Percentiles rank a stretch among this genome's conserved stretches.
Evolutionary conservation across 2,113 vertebrate genomes (phyloP).

Genomic region (Gobio gobio): DNA sequence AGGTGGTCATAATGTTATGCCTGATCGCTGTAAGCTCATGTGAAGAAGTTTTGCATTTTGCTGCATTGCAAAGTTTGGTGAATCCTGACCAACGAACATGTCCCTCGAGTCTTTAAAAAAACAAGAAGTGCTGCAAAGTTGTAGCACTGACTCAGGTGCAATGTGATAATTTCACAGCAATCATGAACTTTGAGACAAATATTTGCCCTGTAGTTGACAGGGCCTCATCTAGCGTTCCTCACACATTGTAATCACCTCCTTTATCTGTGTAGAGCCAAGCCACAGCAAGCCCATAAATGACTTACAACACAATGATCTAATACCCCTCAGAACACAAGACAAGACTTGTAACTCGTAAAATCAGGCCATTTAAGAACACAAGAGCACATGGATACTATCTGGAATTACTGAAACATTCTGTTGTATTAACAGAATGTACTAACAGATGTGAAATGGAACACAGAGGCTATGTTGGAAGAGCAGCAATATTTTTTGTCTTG

Average conservation of each 20-base stretch:
- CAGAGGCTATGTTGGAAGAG: background rate
- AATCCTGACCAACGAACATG: too few species aligned
- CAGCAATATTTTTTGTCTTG: background rate
- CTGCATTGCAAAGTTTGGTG: too few species aligned
- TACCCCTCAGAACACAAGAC: constrained; percentile 53
- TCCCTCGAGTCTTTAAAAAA: background rate
- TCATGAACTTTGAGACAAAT: constrained; percentile 19
- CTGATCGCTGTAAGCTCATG: too few species aligned
- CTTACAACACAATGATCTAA: constrained; percentile 45
- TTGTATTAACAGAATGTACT: background rate
- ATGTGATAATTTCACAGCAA: constrained; percentile 9
- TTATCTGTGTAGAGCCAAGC: constrained; percentile 35
- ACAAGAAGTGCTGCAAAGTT: background rate
- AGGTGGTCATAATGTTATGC: too few species aligned
- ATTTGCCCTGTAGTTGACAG: constrained; percentile 30
- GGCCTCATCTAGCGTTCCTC: constrained; percentile 18
- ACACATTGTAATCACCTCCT: constrained; percentile 41
- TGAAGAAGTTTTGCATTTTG: too few species aligned
- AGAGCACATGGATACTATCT: background rate
- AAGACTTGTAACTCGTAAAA: constrained; percentile 60
- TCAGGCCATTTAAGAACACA: background rate
- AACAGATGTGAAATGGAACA: background rate
- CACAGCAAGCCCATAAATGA: constrained; percentile 42
- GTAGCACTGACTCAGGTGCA: constrained; percentile 1
- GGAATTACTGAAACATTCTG: background rate